These are phyloP conservation scores for Portunus trituberculatus DNA, from an alignment of 1,140 invertebrate genomes.

Conservation along the genomic window DNA sequence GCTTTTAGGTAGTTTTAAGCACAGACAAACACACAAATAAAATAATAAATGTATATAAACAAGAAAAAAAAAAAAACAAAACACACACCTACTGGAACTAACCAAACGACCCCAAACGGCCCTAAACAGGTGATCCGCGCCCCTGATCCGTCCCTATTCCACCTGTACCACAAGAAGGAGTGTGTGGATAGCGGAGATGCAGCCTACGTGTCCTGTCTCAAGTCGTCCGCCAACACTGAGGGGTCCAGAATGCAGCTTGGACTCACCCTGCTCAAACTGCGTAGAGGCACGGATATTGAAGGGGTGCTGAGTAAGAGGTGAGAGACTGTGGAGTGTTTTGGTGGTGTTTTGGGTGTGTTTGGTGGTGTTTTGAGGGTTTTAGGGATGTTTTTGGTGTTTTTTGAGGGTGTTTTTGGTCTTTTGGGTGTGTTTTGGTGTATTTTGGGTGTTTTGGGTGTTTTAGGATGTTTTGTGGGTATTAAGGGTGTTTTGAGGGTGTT, in stretches of 20 bases:
- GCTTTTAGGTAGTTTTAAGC: no score
- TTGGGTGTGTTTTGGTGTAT: no score
- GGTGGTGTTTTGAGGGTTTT: no score
- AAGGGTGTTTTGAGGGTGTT: no score
- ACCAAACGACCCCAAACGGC: no score
- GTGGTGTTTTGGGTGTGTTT: no score
- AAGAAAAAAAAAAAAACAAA: not conserved
- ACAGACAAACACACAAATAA: no score
- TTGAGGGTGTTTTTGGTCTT: no score
- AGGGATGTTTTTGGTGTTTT: no score
- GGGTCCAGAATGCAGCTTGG: constrained; percentile 66
- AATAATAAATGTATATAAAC: no score
- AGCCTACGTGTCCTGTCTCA: constrained; percentile 56
- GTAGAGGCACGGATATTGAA: constrained; percentile 63
- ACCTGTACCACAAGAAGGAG: constrained; percentile 66
- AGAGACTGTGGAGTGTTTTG: not conserved
- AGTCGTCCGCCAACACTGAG: constrained; percentile 59
- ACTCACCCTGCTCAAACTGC: constrained; percentile 60
- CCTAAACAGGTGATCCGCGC: constrained; percentile 55
- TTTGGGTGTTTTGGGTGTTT: no score
- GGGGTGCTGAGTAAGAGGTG: constrained; percentile 69
- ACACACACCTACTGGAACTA: not conserved
- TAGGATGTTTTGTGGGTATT: no score
- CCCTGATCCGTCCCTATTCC: constrained; percentile 62
- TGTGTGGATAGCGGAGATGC: not conserved